These are phyloP conservation scores for Tineola bisselliella DNA, from an alignment of 2,888 invertebrate species.

Conservation along the genomic window DNA sequence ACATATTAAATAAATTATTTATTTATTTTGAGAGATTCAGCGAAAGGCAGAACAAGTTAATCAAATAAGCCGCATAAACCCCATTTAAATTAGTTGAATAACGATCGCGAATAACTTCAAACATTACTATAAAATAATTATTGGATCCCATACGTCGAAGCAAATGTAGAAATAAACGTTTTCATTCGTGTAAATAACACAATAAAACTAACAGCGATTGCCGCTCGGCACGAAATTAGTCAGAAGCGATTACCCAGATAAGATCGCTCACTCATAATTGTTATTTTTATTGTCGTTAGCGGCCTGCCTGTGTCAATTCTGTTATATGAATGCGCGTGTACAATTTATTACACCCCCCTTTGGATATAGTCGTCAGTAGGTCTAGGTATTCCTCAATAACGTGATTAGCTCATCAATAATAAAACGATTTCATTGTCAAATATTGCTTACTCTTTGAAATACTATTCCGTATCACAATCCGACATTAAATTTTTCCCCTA, in stretches of 20 bases:
- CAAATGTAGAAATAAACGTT: slow-evolving; percentile 26
- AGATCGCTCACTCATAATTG: slow-evolving; percentile 37
- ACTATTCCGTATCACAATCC: no score
- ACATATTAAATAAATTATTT: no score
- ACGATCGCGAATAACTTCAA: no score
- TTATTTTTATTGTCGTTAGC: slow-evolving; percentile 49
- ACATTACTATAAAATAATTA: neutral
- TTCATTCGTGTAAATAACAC: slow-evolving; percentile 33
- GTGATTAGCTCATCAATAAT: neutral
- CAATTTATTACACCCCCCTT: slow-evolving; percentile 31
- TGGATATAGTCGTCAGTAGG: slow-evolving; percentile 23
- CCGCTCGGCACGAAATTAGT: slow-evolving; percentile 34
- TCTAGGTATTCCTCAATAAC: neutral
- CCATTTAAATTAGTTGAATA: no score
- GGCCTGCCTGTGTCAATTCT: slow-evolving; percentile 29
- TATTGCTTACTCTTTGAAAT: no score
- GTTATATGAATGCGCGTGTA: slow-evolving; percentile 37
- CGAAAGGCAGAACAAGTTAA: no score
- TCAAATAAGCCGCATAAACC: no score
- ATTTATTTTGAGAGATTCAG: no score
- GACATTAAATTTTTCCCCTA: no score
- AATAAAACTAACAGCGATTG: slow-evolving; percentile 13
- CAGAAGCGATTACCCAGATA: slow-evolving; percentile 49
- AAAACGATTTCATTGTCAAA: neutral
- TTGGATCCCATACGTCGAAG: neutral